phyloP scores from a whole-genome alignment of 2,113 vertebrate genomes.

The Austrofundulus limnaeus region DNA sequence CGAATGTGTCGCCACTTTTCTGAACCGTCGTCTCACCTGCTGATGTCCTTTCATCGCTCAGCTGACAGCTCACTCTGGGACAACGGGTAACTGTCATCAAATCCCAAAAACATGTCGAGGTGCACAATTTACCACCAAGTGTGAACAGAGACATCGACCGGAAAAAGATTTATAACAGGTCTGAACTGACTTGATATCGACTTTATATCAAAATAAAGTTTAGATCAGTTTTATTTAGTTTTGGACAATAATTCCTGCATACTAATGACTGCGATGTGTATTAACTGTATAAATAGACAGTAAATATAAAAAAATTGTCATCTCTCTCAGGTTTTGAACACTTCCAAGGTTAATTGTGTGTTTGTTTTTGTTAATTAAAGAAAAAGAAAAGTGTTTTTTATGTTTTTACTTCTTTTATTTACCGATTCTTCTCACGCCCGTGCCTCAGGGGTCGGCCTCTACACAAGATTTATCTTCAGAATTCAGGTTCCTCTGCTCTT shows the following conservation, averaged over 20 bases:
- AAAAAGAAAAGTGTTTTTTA: slow-evolving; percentile 42
- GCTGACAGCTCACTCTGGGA: no score
- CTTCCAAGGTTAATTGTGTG: slow-evolving; percentile 44
- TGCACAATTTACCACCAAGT: no score
- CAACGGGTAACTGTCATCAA: no score
- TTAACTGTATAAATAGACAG: slow-evolving; percentile 44
- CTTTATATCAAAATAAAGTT: slow-evolving; percentile 15
- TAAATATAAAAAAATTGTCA: slow-evolving; percentile 33
- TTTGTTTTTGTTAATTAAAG: slow-evolving; percentile 55
- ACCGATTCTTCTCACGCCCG: slow-evolving; percentile 19
- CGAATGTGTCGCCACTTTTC: no score
- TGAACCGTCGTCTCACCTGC: no score
- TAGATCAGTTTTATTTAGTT: slow-evolving; percentile 49
- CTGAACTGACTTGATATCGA: not conserved
- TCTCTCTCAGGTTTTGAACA: slow-evolving; percentile 30
- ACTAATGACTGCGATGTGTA: slow-evolving; percentile 57
- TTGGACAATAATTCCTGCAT: slow-evolving; percentile 45
- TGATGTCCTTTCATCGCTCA: no score
- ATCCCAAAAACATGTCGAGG: no score
- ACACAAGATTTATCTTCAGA: slow-evolving; percentile 71
- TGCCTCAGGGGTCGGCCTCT: slow-evolving; percentile 33
- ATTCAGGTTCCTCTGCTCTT: slow-evolving; percentile 62
- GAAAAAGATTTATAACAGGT: no score
- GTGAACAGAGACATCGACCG: no score
- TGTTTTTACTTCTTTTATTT: slow-evolving; percentile 36